Conservation (phyloP, 2,113 vertebrate genomes). For the Spea multiplicata region DNA sequence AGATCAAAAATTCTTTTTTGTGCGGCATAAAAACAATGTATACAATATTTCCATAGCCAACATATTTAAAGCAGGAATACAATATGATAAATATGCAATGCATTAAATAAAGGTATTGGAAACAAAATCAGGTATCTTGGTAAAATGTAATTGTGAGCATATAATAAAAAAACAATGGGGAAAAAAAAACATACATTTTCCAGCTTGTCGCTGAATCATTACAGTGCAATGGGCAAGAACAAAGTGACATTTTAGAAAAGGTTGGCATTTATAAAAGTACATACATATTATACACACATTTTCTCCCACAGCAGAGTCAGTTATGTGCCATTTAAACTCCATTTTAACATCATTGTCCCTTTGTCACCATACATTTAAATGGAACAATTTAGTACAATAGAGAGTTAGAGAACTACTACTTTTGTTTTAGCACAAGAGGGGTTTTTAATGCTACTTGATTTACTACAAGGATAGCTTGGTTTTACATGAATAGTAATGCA, state of each 20-base stretch:
- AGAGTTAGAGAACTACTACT: too few species aligned
- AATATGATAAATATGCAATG: constrained; percentile 6
- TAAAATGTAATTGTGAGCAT: neutral
- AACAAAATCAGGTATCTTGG: constrained; percentile 1
- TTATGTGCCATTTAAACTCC: too few species aligned
- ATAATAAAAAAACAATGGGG: neutral
- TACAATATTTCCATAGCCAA: constrained; percentile 13
- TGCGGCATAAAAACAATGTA: constrained; percentile 38
- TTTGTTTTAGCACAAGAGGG: too few species aligned
- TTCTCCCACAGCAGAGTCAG: too few species aligned
- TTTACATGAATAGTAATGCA: too few species aligned
- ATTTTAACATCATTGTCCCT: too few species aligned
- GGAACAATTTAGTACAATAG: too few species aligned
- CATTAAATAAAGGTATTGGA: constrained; percentile 2
- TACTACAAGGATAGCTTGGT: too few species aligned
- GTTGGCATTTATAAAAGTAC: neutral
- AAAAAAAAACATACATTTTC: neutral
- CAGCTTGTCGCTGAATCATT: neutral
- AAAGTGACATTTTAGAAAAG: neutral
- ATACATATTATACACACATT: neutral
- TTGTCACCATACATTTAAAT: too few species aligned
- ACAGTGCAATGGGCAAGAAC: neutral
- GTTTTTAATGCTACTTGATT: too few species aligned
- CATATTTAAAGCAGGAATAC: constrained; percentile 23
- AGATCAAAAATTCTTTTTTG: constrained; percentile 43